Evolutionary conservation across 1,140 invertebrate genomes (phyloP), one percentile per base, ranked within the genome.

Genomic region (Halictus rubicundus): DNA sequence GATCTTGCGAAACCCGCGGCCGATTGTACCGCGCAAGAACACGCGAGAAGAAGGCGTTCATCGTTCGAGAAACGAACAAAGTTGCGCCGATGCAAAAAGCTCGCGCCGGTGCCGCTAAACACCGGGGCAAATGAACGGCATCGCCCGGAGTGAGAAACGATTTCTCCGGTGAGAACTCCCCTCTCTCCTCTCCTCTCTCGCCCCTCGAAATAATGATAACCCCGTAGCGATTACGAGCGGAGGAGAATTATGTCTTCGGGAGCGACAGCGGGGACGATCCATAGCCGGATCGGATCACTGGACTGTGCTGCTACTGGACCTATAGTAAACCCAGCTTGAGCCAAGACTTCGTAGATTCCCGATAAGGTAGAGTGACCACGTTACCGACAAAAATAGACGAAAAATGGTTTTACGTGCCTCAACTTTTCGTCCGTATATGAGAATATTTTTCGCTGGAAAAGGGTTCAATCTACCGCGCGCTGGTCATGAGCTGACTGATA

Each of bases 181-280:
- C 39, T 46, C 39, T 19, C 19, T 23, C 42, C 71, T n/a, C 21
- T 10, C 16, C 21, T 64, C 0, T 63, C 2, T 21, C 32, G 19
- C 12, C 42, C 42, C 42, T 68, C 84, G 71, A 83, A 87, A 84
- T 82, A 87, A 88, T 82, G 85, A 86, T 89, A 88, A 89, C 78
- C 32, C 32, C 61, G 83, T 87, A 87, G 85, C 82, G 88, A 86
- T 84, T 25, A 27, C 27, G 66, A 72, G 46, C 32, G 19, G 27
- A 69, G 12, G 59, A 71, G 69, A 65, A 46, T 19, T 46, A 42
- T 14, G 46, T 4, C 16, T 23, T 2, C 52, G 27, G 65, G 4
- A 61, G 52, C 25, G 59, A 63, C 79, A 68, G 57, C 23, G 78
- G 42, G 25, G 25, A 37, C 27, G 75, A 69, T 32, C 32, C 5